Conservation (phyloP, 2,797 vertebrate species). For the Mustela erminea region DNA sequence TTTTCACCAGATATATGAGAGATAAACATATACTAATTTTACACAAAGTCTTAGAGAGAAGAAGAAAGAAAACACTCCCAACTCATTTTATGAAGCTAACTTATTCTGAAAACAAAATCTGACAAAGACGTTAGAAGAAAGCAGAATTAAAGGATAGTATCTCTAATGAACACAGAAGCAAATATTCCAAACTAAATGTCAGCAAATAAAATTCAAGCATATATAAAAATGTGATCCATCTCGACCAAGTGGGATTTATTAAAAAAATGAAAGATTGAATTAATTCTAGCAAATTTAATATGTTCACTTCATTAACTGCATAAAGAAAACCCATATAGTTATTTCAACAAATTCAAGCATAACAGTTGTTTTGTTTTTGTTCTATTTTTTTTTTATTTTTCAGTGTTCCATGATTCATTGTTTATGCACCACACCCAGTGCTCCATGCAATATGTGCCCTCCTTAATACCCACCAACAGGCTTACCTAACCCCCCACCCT, state of each 20-base stretch:
- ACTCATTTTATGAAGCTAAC: neutral
- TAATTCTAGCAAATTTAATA: neutral
- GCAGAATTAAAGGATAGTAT: neutral
- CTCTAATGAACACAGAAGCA: neutral
- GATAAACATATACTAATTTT: neutral
- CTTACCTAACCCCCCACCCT: no score
- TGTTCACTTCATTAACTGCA: neutral
- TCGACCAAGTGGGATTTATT: neutral
- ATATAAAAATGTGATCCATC: neutral
- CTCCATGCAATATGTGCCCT: no score
- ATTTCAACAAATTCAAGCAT: conserved; percentile 15
- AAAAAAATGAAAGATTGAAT: neutral
- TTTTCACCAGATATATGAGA: neutral
- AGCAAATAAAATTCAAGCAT: neutral
- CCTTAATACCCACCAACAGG: no score
- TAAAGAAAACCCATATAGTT: neutral
- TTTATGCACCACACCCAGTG: no score
- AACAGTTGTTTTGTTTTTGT: neutral
- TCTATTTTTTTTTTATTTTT: no score
- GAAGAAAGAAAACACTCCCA: neutral
- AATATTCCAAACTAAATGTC: conserved; percentile 7
- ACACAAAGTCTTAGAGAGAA: neutral
- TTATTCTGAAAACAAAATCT: neutral
- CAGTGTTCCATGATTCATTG: no score
- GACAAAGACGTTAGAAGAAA: conserved; percentile 32